A percentile compares a stretch with the other conserved stretches of the same genome.
Conservation (phyloP, 2,888 invertebrate species). For the Rhopalosiphum nymphaeae region DNA sequence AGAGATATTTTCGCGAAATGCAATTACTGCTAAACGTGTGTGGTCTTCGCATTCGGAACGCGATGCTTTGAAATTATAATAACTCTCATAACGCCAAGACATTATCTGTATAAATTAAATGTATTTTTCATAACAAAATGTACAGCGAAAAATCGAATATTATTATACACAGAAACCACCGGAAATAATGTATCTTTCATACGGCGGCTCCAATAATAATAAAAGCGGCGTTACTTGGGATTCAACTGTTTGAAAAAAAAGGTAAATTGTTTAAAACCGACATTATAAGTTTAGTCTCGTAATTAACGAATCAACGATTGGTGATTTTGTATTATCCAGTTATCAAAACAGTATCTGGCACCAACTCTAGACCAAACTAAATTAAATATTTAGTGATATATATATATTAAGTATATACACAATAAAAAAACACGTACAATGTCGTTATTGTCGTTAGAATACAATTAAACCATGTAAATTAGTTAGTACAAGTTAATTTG, state of each 20-base stretch:
- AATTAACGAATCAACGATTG: neutral
- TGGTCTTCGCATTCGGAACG: neutral
- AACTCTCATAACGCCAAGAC: neutral
- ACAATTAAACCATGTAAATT: neutral
- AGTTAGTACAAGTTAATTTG: neutral
- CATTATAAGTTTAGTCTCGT: neutral
- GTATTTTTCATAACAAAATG: neutral
- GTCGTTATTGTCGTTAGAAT: neutral
- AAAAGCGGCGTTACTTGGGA: neutral
- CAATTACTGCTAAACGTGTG: neutral
- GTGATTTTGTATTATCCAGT: neutral
- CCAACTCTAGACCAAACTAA: neutral
- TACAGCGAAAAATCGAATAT: neutral
- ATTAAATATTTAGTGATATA: neutral
- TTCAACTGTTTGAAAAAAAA: neutral
- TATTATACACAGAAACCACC: neutral
- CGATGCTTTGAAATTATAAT: neutral
- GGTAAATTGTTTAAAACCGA: neutral
- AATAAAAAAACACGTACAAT: neutral
- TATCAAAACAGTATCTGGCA: neutral
- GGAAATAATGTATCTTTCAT: neutral
- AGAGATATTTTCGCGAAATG: neutral
- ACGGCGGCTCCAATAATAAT: neutral
- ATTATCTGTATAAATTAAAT: slow-evolving; percentile 9
- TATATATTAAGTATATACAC: too few species aligned